These are phyloP conservation scores for Brassicogethes aeneus DNA, from an alignment of 2,888 invertebrate genomes.

Conservation along the genomic window DNA sequence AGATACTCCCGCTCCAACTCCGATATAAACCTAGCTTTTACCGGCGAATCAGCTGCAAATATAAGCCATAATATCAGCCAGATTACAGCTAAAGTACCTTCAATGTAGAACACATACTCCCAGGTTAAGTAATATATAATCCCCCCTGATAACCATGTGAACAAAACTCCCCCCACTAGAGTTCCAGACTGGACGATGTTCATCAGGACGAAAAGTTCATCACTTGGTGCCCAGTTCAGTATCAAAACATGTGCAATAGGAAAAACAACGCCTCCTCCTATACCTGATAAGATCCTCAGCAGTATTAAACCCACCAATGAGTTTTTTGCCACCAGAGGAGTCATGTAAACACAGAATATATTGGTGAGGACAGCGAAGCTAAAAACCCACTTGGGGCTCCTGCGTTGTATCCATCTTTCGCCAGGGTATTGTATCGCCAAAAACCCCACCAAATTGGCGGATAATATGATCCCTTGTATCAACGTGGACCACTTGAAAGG, in stretches of 20 bases:
- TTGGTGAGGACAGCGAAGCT: slow-evolving; percentile 69
- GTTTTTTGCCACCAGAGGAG: slow-evolving; percentile 61
- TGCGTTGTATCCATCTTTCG: slow-evolving; percentile 68
- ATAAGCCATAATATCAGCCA: slow-evolving; percentile 70
- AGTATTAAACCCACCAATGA: slow-evolving; percentile 57
- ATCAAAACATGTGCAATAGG: slow-evolving; percentile 86
- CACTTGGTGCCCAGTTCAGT: slow-evolving; percentile 84
- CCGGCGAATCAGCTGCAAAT: slow-evolving; percentile 60
- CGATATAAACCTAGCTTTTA: slow-evolving; percentile 56
- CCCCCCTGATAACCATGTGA: slow-evolving; percentile 61
- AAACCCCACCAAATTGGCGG: slow-evolving; percentile 84
- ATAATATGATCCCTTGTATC: slow-evolving; percentile 66
- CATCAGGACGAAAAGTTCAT: slow-evolving; percentile 77
- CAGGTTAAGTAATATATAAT: slow-evolving; percentile 64
- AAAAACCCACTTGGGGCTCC: slow-evolving; percentile 87
- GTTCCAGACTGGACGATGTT: slow-evolving; percentile 75
- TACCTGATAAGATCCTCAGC: slow-evolving; percentile 64
- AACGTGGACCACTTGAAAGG: slow-evolving; percentile 67
- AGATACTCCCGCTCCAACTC: slow-evolving; percentile 61
- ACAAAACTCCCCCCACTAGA: slow-evolving; percentile 79
- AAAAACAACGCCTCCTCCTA: slow-evolving; percentile 80
- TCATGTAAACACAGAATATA: slow-evolving; percentile 64
- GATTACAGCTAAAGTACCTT: slow-evolving; percentile 58
- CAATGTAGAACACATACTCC: slow-evolving; percentile 78
- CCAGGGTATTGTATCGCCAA: slow-evolving; percentile 69